Conservation (phyloP, 2,113 vertebrate genomes). For the Dipodomys merriami region DNA sequence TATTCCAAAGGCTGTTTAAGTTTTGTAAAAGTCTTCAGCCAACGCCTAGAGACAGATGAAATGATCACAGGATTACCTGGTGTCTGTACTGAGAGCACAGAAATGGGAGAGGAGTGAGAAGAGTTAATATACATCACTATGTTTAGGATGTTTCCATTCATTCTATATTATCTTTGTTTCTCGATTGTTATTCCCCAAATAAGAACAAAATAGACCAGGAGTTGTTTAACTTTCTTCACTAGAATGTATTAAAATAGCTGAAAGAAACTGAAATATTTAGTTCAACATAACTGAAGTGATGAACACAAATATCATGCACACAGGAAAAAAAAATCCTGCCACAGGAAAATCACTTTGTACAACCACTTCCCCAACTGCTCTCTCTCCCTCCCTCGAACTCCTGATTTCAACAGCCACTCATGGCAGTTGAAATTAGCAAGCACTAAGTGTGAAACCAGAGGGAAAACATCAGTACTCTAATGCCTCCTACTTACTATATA, state of each 20-base stretch:
- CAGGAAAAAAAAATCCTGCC: not conserved
- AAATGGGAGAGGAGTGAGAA: not conserved
- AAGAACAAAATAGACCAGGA: not conserved
- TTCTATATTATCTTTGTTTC: not conserved
- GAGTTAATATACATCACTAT: rapidly evolving
- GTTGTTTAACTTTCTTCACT: not conserved
- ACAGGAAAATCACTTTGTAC: not conserved
- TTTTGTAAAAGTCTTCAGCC: not conserved
- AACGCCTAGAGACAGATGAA: not conserved
- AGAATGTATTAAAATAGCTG: not conserved
- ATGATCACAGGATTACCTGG: rapidly evolving
- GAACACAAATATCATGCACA: not conserved
- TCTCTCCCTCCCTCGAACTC: not conserved
- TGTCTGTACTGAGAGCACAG: not conserved
- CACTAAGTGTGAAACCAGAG: slow-evolving; percentile 71
- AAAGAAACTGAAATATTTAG: not conserved
- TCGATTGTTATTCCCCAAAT: not conserved
- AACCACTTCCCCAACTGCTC: not conserved
- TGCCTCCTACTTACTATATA: slow-evolving; percentile 71
- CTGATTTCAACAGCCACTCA: slow-evolving; percentile 27
- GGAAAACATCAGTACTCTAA: slow-evolving; percentile 53
- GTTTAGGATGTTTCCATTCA: not conserved
- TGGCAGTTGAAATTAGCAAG: slow-evolving; percentile 51
- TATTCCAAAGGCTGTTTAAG: not conserved
- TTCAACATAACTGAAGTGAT: not conserved